phyloP scores from a whole-genome alignment of 2,797 vertebrate species.

The Cuculus canorus region DNA sequence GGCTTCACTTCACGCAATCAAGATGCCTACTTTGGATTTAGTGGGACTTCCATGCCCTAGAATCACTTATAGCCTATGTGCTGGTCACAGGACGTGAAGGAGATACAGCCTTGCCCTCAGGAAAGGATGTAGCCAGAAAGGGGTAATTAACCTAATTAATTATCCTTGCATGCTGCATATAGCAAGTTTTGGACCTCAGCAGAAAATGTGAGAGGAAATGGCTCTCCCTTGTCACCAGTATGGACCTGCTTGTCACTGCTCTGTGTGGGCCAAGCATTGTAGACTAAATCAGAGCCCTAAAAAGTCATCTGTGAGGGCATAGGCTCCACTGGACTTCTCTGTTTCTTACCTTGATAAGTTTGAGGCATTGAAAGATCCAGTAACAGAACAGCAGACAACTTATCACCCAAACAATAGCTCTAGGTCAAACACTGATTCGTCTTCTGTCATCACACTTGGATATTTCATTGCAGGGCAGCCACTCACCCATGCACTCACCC shows the following conservation, averaged over 20 bases:
- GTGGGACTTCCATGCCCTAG: not conserved
- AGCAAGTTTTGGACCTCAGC: not conserved
- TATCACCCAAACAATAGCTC: not conserved
- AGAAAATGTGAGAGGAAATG: not conserved
- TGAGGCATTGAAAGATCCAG: not conserved
- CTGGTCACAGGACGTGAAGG: not conserved
- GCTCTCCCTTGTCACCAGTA: not conserved
- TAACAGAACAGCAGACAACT: not conserved
- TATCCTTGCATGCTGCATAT: not conserved
- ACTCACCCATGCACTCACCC: accelerated
- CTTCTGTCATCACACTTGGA: not conserved
- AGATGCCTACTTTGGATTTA: not conserved
- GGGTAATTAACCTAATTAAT: not conserved
- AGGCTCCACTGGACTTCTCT: not conserved
- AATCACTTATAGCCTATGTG: not conserved
- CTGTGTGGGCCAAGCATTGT: not conserved
- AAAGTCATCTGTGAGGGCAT: not conserved
- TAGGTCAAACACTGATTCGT: not conserved
- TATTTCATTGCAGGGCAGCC: not conserved
- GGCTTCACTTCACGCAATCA: not conserved
- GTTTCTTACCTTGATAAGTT: not conserved
- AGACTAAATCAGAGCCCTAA: not conserved
- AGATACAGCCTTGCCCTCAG: not conserved
- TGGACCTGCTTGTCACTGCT: not conserved
- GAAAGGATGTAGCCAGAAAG: not conserved